A percentile compares a stretch with the other conserved stretches of the same genome.
Evolutionary conservation across 2,888 invertebrate species (phyloP).

Genomic region (Apeira syringaria): DNA sequence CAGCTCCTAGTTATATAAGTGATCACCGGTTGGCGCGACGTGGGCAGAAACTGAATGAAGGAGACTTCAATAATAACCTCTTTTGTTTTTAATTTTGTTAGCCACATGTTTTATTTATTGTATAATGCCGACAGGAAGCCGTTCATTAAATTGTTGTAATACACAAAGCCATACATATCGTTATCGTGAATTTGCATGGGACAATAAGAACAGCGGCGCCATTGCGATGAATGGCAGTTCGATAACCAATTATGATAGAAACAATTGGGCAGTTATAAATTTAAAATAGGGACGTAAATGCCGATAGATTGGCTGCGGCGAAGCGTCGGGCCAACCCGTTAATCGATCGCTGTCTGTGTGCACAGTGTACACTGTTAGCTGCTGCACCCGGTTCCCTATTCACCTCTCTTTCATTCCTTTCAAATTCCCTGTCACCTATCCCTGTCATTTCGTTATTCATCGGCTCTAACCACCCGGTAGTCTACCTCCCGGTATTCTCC

Average conservation of each 20-base stretch:
- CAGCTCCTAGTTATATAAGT: conserved; percentile 78
- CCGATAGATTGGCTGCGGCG: conserved; percentile 71
- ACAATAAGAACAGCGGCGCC: conserved; percentile 17
- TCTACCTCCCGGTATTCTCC: conserved; percentile 72
- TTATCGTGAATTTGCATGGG: conserved; percentile 7
- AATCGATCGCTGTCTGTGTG: conserved; percentile 81
- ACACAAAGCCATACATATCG: not conserved
- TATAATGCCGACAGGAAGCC: conserved; percentile 9
- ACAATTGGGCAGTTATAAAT: conserved; percentile 62
- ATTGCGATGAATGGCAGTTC: conserved; percentile 38
- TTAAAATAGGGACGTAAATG: conserved; percentile 64
- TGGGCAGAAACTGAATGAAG: conserved; percentile 58
- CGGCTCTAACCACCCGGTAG: conserved; percentile 78
- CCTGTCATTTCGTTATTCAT: conserved; percentile 74
- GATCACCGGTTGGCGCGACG: conserved; percentile 73
- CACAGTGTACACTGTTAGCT: conserved; percentile 62
- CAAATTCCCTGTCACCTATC: conserved; percentile 60
- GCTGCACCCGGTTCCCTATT: conserved; percentile 60
- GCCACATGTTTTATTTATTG: conserved; percentile 1
- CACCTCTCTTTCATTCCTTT: conserved; percentile 62
- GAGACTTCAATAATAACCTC: conserved; percentile 42
- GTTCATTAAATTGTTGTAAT: not conserved
- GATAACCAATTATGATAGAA: conserved; percentile 44
- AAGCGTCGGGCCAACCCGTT: conserved; percentile 61
- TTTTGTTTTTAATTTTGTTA: conserved; percentile 3